Conservation (phyloP, 2,888 invertebrate species). For the Drosophila rubida region DNA sequence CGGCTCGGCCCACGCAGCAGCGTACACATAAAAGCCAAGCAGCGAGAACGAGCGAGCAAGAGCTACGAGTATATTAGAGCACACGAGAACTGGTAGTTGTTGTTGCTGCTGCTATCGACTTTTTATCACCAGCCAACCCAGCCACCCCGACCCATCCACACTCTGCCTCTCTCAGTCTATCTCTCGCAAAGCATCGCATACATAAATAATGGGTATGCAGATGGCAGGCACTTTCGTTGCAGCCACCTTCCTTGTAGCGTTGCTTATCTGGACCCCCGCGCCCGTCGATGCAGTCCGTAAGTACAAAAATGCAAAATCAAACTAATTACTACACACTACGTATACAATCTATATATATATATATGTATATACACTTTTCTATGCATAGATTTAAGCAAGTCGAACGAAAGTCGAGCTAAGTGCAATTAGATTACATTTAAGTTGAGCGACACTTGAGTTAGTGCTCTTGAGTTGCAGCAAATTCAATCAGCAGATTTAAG, state of each 20-base stretch:
- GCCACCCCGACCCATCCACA: background rate
- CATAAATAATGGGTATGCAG: constrained; percentile 85
- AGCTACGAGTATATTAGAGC: constrained; percentile 25
- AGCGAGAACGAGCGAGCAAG: constrained; percentile 6
- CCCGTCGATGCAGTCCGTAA: constrained; percentile 85
- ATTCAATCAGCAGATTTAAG: constrained; percentile 2
- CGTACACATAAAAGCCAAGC: background rate
- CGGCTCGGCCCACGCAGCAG: constrained; percentile 6
- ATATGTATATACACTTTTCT: background rate
- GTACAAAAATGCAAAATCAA: constrained; percentile 66
- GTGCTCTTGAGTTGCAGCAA: background rate
- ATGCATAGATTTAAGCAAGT: constrained; percentile 32
- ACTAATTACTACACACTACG: constrained; percentile 3
- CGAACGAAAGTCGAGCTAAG: constrained; percentile 13
- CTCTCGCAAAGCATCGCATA: constrained; percentile 28
- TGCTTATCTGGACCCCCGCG: constrained; percentile 82
- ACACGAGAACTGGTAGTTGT: constrained; percentile 35
- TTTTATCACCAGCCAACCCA: constrained; percentile 12
- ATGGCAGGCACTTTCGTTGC: constrained; percentile 84
- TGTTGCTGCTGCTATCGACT: constrained; percentile 30
- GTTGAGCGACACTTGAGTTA: constrained; percentile 18
- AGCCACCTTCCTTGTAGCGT: constrained; percentile 78
- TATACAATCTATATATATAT: background rate
- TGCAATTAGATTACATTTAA: constrained; percentile 32
- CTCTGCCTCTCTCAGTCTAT: constrained; percentile 14